Conservation (phyloP, 2,888 invertebrate genomes). For the Lagria hirta region DNA sequence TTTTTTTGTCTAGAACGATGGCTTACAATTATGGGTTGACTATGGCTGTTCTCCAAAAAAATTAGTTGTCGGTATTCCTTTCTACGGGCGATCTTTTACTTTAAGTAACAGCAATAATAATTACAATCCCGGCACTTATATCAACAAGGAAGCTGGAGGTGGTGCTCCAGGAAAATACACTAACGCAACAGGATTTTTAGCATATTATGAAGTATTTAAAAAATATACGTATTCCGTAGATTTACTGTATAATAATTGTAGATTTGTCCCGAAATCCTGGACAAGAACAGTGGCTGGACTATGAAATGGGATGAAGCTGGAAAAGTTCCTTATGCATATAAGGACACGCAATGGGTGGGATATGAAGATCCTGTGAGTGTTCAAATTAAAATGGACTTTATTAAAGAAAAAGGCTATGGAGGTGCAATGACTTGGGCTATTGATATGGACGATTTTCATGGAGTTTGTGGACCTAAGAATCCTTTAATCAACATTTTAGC, state of each 20-base stretch:
- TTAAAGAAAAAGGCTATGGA: slow-evolving; percentile 77
- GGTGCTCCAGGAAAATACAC: slow-evolving; percentile 84
- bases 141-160: slow-evolving; percentile 88
- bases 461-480: slow-evolving; percentile 77
- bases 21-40: slow-evolving; percentile 83
- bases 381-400: slow-evolving; percentile 87
- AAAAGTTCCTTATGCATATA: slow-evolving; percentile 81
- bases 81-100: slow-evolving; percentile 85
- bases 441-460: slow-evolving; percentile 88
- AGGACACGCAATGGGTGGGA: slow-evolving; percentile 86
- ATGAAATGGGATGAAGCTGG: slow-evolving; percentile 82
- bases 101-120: slow-evolving; percentile 79
- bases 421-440: slow-evolving; percentile 94
- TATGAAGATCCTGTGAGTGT: slow-evolving; percentile 82
- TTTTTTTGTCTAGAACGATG: slow-evolving; percentile 71
- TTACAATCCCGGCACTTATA: slow-evolving; percentile 81
- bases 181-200: slow-evolving; percentile 82
- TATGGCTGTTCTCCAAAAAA: slow-evolving; percentile 87
- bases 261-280: slow-evolving; percentile 77
- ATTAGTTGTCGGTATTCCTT: slow-evolving; percentile 84
- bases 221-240: neutral
- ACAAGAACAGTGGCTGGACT: slow-evolving; percentile 74
- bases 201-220: slow-evolving; percentile 75
- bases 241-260: slow-evolving; percentile 42
- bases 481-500: slow-evolving; percentile 72